Base-by-base conservation (phyloP, 2,113 vertebrate genomes). In the Apaloderma vittatum region DNA sequence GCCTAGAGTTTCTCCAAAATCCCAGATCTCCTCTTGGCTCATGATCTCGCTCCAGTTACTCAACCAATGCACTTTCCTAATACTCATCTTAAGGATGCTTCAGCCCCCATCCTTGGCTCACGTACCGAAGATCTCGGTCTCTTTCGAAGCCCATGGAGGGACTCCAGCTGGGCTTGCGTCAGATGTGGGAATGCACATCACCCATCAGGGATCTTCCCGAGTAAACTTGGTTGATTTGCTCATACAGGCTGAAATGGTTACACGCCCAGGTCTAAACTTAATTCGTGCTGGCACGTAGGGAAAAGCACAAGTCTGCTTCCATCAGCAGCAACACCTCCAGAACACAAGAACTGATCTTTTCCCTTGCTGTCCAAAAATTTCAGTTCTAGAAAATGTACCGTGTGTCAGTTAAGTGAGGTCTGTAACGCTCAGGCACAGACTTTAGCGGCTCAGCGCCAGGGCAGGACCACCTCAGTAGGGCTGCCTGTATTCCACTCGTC, bases 11-110 rank as follows among this genome's bases (percentile, higher is more conserved):
- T 61, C 55, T 54, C 29, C 34, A 57, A 17, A 26, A 61, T 27
- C 40, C 5, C 61, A 18, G 8, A 49, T 16, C 46, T 23, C 51
- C 34, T 70, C 40, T 57, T 65, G 27, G 37, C 54, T 43, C 57
- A 19, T 0, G 0, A 17, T 23, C 49, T 1, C 1, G 0, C 29
- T 57, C 36, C 57, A 24, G 6, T 18, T 9, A 8, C 21, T 51
- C 24, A 45, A 46, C 32, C 32, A 26, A 27, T 4, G 20, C 43
- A 23, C 15, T 21, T 68, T 32, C 24, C 10, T 14, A 74, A 36
- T 32, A 20, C 40, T 12, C 2, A 0, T 46, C 46, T 46, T 15
- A n/a, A 58, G 37, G 57, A 49, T 81, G 65, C 40, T 77, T 48
- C 73, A 52, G 71, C 26, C 26, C 72, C 36, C 34, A 40, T 7